Conservation (phyloP, 2,113 vertebrate species). For the Otis tarda region DNA sequence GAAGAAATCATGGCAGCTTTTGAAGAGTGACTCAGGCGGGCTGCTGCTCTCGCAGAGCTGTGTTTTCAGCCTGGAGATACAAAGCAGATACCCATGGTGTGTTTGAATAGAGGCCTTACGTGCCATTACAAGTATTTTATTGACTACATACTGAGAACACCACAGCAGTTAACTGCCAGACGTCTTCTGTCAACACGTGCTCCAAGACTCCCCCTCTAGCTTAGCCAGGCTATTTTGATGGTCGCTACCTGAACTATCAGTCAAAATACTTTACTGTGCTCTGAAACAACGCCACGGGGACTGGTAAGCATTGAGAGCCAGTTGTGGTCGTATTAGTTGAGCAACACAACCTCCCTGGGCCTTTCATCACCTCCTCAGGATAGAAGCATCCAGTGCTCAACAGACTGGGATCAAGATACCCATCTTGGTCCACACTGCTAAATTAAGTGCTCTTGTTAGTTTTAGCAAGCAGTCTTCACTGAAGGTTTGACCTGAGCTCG, state of each 20-base stretch:
- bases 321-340: neutral
- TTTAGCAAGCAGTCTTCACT: neutral
- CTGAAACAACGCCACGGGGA: neutral
- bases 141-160: neutral
- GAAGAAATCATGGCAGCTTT: neutral
- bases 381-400: neutral
- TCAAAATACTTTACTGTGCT: neutral
- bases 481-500: neutral
- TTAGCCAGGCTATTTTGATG: neutral
- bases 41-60: neutral
- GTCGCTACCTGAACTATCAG: neutral
- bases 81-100: neutral
- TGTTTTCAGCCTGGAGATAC: neutral
- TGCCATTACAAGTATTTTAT: neutral
- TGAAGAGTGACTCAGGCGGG: neutral
- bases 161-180: neutral
- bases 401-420: neutral
- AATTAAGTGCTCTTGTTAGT: neutral
- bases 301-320: neutral
- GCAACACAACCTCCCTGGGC: neutral
- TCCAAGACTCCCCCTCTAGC: neutral
- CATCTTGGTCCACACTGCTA: neutral
- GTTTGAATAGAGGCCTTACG: neutral
- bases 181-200: neutral
- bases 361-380: neutral